phyloP scores from a whole-genome alignment of 2,888 invertebrate species.

The Incurvaria masculella region DNA sequence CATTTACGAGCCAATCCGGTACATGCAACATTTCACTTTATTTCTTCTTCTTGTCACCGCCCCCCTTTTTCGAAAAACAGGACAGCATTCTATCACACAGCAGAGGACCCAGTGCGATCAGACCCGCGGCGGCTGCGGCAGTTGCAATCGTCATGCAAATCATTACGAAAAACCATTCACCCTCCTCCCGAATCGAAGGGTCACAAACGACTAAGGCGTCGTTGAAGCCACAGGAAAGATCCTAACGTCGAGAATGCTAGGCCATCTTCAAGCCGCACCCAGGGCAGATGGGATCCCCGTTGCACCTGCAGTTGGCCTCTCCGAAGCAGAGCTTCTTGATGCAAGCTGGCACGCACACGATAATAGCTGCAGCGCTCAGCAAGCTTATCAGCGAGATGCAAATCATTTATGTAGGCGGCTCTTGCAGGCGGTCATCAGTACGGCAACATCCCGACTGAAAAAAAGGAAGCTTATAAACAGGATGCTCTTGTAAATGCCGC shows the following conservation, averaged over 20 bases:
- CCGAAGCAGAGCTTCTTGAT: conserved; percentile 1
- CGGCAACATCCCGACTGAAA: too few relatives aligned
- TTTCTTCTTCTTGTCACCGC: conserved; percentile 1
- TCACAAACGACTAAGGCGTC: too few relatives aligned
- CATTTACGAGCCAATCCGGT: too few relatives aligned
- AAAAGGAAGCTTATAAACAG: too few relatives aligned
- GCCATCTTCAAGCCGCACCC: not conserved
- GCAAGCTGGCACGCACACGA: not conserved
- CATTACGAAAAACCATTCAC: too few relatives aligned
- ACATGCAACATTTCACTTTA: too few relatives aligned
- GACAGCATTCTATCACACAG: conserved; percentile 1
- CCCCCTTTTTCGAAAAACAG: not conserved
- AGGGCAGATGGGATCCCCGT: not conserved
- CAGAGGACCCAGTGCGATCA: conserved; percentile 1
- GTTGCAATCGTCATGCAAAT: conserved; percentile 4
- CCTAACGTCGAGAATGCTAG: too few relatives aligned
- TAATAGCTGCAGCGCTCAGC: not conserved
- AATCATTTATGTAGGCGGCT: conserved; percentile 4
- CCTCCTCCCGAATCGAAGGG: too few relatives aligned
- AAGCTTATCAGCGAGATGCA: conserved; percentile 1
- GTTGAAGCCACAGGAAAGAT: too few relatives aligned
- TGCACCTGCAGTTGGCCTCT: conserved; percentile 1
- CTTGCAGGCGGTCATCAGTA: too few relatives aligned
- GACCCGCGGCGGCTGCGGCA: conserved; percentile 1
- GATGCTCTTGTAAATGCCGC: too few relatives aligned